Evolutionary conservation across 1,140 invertebrate species (phyloP).

Genomic region (Maconellicoccus hirsutus): DNA sequence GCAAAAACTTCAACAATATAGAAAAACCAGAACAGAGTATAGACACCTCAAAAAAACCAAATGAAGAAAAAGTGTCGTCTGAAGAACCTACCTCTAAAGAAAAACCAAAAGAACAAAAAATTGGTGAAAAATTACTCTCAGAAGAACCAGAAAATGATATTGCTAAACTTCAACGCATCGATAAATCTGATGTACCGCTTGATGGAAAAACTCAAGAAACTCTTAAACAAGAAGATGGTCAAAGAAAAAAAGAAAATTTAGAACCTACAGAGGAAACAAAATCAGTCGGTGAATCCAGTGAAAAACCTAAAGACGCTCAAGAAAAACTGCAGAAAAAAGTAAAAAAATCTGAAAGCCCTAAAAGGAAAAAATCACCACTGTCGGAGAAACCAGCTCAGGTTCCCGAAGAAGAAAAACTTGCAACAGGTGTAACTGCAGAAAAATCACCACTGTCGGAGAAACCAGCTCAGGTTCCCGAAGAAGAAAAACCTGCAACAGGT

Average conservation of each 20-base stretch:
- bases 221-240: too few relatives aligned
- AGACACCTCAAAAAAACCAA: conserved; percentile 29
- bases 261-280: conserved; percentile 15
- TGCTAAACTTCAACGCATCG: too few relatives aligned
- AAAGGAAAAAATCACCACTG: too few relatives aligned
- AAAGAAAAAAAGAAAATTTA: conserved; percentile 24
- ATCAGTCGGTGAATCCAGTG: conserved; percentile 26
- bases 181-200: too few relatives aligned
- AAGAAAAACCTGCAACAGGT: too few relatives aligned
- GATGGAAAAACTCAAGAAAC: conserved; percentile 23
- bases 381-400: too few relatives aligned
- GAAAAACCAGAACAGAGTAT: conserved; percentile 32
- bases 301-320: conserved; percentile 25
- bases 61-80: conserved; percentile 32
- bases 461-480: too few relatives aligned
- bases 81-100: conserved; percentile 31
- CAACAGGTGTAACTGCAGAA: too few relatives aligned
- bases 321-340: conserved; percentile 26
- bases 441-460: too few relatives aligned
- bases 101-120: conserved; percentile 26
- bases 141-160: too few relatives aligned
- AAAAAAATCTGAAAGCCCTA: neutral
- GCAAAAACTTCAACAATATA: conserved; percentile 33
- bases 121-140: conserved; percentile 23
- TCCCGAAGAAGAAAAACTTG: conserved; percentile 19